Base-by-base conservation (phyloP, 2,797 vertebrate genomes). In the Parauchenoglanis ngamensis region DNA sequence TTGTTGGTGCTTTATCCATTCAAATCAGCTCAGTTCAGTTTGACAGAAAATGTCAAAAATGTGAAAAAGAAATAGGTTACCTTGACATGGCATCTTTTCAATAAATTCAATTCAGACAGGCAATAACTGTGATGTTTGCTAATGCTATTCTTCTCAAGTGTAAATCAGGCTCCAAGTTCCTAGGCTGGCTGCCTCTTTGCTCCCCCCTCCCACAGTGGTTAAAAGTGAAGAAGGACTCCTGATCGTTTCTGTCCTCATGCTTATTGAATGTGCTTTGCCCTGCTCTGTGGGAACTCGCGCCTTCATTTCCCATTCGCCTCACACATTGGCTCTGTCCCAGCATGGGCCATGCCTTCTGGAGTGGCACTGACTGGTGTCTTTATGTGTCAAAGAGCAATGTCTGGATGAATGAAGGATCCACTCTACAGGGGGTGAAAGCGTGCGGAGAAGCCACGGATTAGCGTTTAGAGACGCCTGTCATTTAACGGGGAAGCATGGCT, bases 291-390 rank as follows among this genome's bases (percentile, higher is more conserved):
- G 87, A 65, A 57, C 82, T 54, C n/a, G n/a, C 54, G 70, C 68
- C 63, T 88, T 88, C 79, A 88, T 90, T 90, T 89, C 86, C 90
- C 86, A 87, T 88, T 85, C 81, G 21, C 85, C 52, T 73, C 85
- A 84, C 73, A 87, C 75, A 79, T 86, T 67, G 85, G 54, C 79
- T 73, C 59, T 75, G 12, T 85, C 82, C 78, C 87, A 88, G 89
- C 88, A 68, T 76, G 76, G 25, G 57, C 67, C 84, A 15, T 78
- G 85, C 67, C 87, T 65, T 49, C 80, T 89, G 68, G 85, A 88
- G 83, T 61, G 57, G 63, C 88, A 86, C 88, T 63, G 87, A 70
- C 84, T 86, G 80, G 72, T 90, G 80, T 87, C 84, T 86, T 85
- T 89, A 81, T 80, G 83, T 84, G 83, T 79, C 82, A 31, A 72